Evolutionary conservation across 1,140 invertebrate species (phyloP).

Genomic region (Aporrectodea caliginosa): DNA sequence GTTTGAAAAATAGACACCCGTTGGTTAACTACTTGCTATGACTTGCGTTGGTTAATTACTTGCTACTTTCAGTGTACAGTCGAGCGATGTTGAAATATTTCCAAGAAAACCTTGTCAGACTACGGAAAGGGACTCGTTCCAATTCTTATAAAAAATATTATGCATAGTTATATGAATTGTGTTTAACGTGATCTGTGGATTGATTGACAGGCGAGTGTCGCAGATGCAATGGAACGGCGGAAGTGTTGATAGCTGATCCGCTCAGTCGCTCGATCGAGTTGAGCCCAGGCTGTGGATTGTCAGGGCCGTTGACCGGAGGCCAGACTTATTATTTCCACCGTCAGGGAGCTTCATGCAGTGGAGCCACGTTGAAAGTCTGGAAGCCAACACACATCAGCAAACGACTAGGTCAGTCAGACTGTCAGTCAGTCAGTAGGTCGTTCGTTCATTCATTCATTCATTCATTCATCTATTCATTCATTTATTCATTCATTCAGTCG

Average conservation of each 20-base stretch:
- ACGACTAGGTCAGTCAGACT: neutral
- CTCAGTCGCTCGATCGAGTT: neutral
- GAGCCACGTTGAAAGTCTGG: neutral
- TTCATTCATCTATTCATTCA: neutral
- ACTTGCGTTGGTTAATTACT: no score
- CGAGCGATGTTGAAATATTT: no score
- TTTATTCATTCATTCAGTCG: neutral
- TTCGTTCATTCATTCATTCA: constrained; percentile 1
- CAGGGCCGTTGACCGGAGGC: neutral
- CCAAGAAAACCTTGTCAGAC: no score
- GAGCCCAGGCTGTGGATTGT: neutral
- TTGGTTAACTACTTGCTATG: no score
- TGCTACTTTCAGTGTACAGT: no score
- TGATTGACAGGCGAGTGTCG: neutral
- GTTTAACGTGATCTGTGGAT: no score
- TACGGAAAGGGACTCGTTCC: no score
- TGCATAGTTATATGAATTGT: no score
- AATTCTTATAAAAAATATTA: no score
- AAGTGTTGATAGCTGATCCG: neutral
- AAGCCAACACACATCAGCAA: neutral
- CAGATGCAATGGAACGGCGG: neutral
- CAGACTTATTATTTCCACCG: neutral
- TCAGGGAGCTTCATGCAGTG: neutral
- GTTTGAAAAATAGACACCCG: no score
- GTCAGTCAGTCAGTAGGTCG: neutral